Conservation (phyloP, 1,140 invertebrate genomes). For the Nilaparvata lugens region DNA sequence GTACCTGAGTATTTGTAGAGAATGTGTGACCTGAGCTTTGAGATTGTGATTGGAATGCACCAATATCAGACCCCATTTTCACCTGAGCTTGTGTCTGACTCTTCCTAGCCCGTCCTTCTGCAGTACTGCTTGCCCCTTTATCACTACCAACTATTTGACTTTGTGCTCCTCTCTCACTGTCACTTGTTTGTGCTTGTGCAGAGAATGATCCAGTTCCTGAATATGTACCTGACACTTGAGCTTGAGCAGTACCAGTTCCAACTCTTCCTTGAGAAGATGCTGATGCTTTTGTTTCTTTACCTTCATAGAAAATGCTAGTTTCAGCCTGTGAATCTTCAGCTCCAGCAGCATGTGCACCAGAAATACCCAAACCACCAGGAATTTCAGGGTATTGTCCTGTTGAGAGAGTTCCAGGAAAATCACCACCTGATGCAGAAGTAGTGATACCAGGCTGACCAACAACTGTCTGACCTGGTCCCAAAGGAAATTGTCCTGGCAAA, state of each 20-base stretch:
- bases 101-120: conserved; percentile 59
- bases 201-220: conserved; percentile 64
- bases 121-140: conserved; percentile 59
- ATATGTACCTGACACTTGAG: conserved; percentile 69
- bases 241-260: conserved; percentile 59
- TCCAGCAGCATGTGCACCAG: not conserved
- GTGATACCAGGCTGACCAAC: not conserved
- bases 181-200: conserved; percentile 69
- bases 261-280: conserved; percentile 65
- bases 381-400: conserved; percentile 8
- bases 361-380: conserved; percentile 11
- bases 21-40: conserved; percentile 62
- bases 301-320: conserved; percentile 53
- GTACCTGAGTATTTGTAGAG: conserved; percentile 63
- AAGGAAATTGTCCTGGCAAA: conserved; percentile 15
- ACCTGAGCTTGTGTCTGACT: conserved; percentile 70
- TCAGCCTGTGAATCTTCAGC: conserved; percentile 57
- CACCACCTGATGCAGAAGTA: not conserved
- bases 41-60: conserved; percentile 57
- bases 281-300: conserved; percentile 58
- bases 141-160: conserved; percentile 61
- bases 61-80: conserved; percentile 57
- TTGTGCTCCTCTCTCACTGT: conserved; percentile 59
- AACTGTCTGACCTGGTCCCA: conserved; percentile 1
- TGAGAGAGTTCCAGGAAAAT: conserved; percentile 5